Evolutionary conservation across 2,113 vertebrate genomes (phyloP).

Genomic region (Archilochus colubris): DNA sequence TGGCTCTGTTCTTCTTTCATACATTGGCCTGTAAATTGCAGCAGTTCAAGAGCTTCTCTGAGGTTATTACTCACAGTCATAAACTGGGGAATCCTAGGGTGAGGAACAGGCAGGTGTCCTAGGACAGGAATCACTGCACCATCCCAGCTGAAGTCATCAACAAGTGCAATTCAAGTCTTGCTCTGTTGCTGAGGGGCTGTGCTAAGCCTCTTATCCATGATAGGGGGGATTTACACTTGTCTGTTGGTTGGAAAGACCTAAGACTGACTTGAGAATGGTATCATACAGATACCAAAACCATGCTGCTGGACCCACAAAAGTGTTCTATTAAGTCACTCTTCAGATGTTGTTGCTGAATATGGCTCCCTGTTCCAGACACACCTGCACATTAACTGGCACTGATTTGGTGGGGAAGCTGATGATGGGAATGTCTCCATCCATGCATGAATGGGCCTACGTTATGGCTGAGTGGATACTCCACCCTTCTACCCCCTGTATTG

Average conservation of each 20-base stretch:
- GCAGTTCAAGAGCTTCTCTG: neutral
- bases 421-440: neutral
- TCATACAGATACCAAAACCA: slow-evolving; percentile 16
- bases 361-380: slow-evolving; percentile 15
- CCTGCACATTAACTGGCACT: slow-evolving; percentile 16
- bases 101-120: neutral
- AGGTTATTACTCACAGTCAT: neutral
- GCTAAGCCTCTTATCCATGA: neutral
- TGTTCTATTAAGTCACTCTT: slow-evolving; percentile 26
- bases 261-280: slow-evolving; percentile 21
- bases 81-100: neutral
- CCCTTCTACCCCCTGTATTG: neutral
- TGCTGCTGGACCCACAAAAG: slow-evolving; percentile 7
- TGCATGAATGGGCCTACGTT: neutral
- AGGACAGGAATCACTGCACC: neutral
- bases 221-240: neutral
- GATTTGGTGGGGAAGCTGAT: slow-evolving; percentile 33
- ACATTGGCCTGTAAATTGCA: neutral
- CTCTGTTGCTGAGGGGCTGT: neutral
- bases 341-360: slow-evolving; percentile 37
- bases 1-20: neutral
- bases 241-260: neutral
- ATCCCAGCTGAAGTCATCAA: neutral
- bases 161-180: neutral
- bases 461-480: neutral